These are phyloP conservation scores for Camponotus pennsylvanicus DNA, from an alignment of 1,140 invertebrate genomes.

Conservation along the genomic window DNA sequence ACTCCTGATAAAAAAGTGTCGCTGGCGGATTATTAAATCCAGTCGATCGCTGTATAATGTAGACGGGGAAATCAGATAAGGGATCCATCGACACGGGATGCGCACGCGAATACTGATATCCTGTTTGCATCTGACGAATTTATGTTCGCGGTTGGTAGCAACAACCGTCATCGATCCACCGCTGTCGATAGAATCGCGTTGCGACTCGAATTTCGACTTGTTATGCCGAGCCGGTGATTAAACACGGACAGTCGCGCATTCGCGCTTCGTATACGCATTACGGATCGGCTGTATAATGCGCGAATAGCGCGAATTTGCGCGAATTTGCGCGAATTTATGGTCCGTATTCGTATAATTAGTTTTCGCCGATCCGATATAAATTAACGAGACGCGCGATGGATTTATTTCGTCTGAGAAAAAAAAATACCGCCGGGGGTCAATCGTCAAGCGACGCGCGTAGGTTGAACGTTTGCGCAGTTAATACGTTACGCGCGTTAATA, in stretches of 20 bases:
- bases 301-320: constrained; percentile 62
- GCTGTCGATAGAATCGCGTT: constrained; percentile 69
- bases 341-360: constrained; percentile 66
- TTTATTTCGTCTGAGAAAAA: not conserved
- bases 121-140: constrained; percentile 60
- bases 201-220: constrained; percentile 73
- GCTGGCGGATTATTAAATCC: constrained; percentile 51
- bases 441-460: not conserved
- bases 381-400: constrained; percentile 14
- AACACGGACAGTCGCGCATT: constrained; percentile 59
- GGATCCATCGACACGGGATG: constrained; percentile 56
- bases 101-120: constrained; percentile 50
- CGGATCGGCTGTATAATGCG: constrained; percentile 60
- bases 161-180: constrained; percentile 53
- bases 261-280: constrained; percentile 38
- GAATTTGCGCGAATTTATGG: constrained; percentile 63
- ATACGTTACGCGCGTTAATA: not conserved
- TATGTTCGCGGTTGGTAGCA: constrained; percentile 29
- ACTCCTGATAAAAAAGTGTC: constrained; percentile 39
- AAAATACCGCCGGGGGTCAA: not conserved
- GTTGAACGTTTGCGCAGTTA: too few relatives aligned
- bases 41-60: constrained; percentile 50
- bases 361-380: constrained; percentile 58
- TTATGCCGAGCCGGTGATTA: constrained; percentile 70
- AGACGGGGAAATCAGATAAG: constrained; percentile 52